Percentiles rank a stretch among this genome's conserved stretches.
These are phyloP conservation scores for Aphelocoma coerulescens DNA, from an alignment of 2,113 vertebrate genomes.

Conservation along the genomic window DNA sequence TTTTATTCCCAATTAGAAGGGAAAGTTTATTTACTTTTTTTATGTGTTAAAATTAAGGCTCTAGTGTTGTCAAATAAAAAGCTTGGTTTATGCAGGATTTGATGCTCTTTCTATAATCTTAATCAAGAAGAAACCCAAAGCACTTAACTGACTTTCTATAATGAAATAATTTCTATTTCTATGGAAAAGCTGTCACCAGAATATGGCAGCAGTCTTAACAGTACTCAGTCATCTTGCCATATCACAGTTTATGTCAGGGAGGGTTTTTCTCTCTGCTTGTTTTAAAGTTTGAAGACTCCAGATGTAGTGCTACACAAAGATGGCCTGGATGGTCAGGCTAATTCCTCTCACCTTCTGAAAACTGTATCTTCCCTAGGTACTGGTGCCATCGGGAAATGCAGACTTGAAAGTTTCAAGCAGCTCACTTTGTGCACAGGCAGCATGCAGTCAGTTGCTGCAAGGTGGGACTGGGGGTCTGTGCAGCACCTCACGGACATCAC, in stretches of 20 bases:
- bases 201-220: background rate
- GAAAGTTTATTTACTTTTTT: background rate
- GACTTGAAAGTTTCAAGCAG: background rate
- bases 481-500: accelerated
- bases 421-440: background rate
- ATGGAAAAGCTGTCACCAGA: background rate
- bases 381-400: background rate
- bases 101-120: background rate
- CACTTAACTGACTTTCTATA: background rate
- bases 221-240: background rate
- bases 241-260: background rate
- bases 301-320: background rate
- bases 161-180: background rate
- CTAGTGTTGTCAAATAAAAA: background rate
- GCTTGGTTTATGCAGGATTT: background rate
- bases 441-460: accelerated
- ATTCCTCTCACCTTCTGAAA: background rate
- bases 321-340: background rate
- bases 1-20: background rate
- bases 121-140: background rate
- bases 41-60: background rate
- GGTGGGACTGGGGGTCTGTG: background rate
- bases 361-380: background rate
- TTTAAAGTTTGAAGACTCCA: background rate
- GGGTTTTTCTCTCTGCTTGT: background rate